phyloP scores from a whole-genome alignment of 2,797 vertebrate species.

The Muscicapa comitata region DNA sequence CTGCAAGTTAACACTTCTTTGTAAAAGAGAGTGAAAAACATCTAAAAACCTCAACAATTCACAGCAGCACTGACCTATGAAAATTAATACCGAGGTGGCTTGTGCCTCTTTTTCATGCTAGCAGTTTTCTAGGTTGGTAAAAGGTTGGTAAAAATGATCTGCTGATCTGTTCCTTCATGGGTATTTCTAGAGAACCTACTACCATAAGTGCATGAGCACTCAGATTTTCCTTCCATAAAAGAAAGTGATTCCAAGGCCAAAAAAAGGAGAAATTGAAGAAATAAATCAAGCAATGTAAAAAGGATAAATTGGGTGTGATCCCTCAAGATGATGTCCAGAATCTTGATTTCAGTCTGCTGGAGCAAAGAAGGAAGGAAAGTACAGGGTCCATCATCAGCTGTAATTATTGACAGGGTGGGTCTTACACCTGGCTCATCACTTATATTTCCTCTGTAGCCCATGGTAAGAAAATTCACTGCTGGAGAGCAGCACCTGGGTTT shows the following conservation, averaged over 20 bases:
- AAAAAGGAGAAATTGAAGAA: neutral
- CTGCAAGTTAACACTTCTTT: neutral
- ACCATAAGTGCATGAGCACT: neutral
- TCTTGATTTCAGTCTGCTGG: neutral
- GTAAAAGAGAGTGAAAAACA: neutral
- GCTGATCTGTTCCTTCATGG: neutral
- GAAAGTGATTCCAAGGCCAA: neutral
- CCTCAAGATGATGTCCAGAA: neutral
- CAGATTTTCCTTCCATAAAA: neutral
- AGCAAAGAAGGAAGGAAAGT: neutral
- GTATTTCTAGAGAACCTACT: neutral
- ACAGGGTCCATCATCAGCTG: accelerated
- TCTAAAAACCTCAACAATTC: neutral
- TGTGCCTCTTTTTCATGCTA: neutral
- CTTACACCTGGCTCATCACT: neutral
- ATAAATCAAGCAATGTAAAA: neutral
- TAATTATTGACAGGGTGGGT: neutral
- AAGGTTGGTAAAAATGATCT: neutral
- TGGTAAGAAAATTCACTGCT: neutral
- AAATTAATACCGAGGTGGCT: neutral
- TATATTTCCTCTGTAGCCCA: neutral
- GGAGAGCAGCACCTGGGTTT: neutral
- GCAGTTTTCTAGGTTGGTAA: neutral
- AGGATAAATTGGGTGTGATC: neutral
- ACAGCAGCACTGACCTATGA: neutral